Percentiles rank a stretch among this genome's conserved stretches.
Evolutionary conservation across 2,888 invertebrate genomes (phyloP).

Genomic region (Harmothoe impar): DNA sequence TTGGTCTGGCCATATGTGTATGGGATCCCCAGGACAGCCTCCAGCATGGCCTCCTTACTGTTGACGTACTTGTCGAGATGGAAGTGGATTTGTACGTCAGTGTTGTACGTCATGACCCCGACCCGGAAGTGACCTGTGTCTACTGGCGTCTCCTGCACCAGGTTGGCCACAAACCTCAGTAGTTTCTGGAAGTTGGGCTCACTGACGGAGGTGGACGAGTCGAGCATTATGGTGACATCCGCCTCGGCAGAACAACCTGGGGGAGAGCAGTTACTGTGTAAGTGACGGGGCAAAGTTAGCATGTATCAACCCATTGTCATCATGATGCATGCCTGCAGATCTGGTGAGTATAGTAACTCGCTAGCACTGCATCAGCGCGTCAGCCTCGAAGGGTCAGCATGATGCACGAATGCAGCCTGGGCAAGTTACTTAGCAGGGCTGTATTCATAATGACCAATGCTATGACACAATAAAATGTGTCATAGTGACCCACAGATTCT

Average conservation of each 20-base stretch:
- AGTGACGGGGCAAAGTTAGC: neutral
- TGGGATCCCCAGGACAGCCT: conserved; percentile 62
- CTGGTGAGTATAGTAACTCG: too few species aligned
- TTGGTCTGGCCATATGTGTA: conserved; percentile 68
- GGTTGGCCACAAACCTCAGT: conserved; percentile 66
- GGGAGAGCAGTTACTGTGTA: neutral
- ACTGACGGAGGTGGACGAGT: conserved; percentile 70
- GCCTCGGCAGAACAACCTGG: conserved; percentile 67
- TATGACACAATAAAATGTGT: too few species aligned
- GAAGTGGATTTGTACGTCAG: conserved; percentile 61
- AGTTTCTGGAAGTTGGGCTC: conserved; percentile 66
- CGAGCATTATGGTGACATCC: conserved; percentile 68
- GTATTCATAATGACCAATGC: too few species aligned
- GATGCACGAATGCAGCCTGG: too few species aligned
- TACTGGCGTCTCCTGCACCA: conserved; percentile 67
- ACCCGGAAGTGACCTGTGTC: conserved; percentile 67
- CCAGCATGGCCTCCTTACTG: conserved; percentile 60
- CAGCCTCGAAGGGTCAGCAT: too few species aligned
- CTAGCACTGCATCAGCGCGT: too few species aligned
- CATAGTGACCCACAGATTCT: too few species aligned
- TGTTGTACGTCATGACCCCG: conserved; percentile 68
- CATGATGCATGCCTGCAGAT: too few species aligned
- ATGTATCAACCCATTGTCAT: too few species aligned
- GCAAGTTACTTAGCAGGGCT: too few species aligned
- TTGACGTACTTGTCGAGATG: conserved; percentile 62